A percentile compares a stretch with the other conserved stretches of the same genome.
Evolutionary conservation across 2,888 invertebrate genomes (phyloP).

Genomic region (Netelia fuscicornis): DNA sequence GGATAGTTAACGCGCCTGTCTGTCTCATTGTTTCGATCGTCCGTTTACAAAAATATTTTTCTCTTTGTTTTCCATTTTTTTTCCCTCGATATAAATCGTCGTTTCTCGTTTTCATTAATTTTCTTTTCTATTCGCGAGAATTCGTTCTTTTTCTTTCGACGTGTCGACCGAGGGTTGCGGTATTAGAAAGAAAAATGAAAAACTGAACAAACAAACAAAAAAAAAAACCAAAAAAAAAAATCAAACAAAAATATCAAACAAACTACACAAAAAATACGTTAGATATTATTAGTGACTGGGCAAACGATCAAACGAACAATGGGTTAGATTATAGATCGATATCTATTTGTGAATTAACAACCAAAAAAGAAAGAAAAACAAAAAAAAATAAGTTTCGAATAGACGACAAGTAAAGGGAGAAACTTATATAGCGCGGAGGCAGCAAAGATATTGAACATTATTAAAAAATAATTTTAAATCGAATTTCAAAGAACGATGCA

Average conservation of each 20-base stretch:
- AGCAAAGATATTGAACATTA: conserved; percentile 64
- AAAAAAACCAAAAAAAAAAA: too few species aligned
- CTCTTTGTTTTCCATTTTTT: not conserved
- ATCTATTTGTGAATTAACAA: conserved; percentile 43
- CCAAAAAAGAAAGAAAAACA: not conserved
- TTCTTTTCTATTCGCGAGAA: not conserved
- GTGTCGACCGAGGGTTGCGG: too few species aligned
- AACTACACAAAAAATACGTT: not conserved
- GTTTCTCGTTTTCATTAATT: not conserved
- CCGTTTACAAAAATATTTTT: conserved; percentile 2
- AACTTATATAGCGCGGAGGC: conserved; percentile 40
- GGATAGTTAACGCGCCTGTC: conserved; percentile 7
- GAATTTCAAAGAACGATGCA: conserved; percentile 60
- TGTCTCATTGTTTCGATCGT: conserved; percentile 45
- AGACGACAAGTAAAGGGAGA: not conserved
- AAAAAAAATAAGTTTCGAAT: not conserved
- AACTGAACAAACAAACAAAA: too few species aligned
- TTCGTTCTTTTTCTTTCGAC: not conserved
- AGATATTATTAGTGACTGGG: conserved; percentile 42
- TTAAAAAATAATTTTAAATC: conserved; percentile 48
- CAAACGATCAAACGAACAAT: conserved; percentile 58
- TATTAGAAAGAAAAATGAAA: too few species aligned
- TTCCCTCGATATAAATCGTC: conserved; percentile 3
- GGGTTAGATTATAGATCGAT: conserved; percentile 36
- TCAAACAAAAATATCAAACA: not conserved